Evolutionary conservation across 2,797 vertebrate species (phyloP).

Genomic region (Pseudochromis fuscus): DNA sequence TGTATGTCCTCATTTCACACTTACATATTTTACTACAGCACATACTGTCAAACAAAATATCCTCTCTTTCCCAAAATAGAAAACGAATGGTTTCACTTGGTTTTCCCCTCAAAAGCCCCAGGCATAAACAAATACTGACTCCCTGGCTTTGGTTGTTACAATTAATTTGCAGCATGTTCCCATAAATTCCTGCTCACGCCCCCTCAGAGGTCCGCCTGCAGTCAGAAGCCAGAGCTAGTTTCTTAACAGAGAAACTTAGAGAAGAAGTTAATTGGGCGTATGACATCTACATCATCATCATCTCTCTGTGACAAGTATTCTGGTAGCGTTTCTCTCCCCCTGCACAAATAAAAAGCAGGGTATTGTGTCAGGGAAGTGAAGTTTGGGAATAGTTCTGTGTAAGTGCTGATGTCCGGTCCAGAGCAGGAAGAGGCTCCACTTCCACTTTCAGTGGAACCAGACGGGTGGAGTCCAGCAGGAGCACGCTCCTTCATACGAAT

Average conservation of each 20-base stretch:
- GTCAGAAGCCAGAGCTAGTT: conserved; percentile 11
- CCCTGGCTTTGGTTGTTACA: conserved; percentile 38
- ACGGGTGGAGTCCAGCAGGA: conserved; percentile 48
- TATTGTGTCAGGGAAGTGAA: conserved; percentile 35
- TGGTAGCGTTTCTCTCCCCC: not conserved
- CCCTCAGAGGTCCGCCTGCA: conserved; percentile 30
- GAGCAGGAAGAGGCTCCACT: conserved; percentile 75
- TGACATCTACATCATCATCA: conserved; percentile 17
- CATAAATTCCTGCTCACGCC: conserved; percentile 37
- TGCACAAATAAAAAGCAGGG: not conserved
- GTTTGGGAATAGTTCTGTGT: conserved; percentile 74
- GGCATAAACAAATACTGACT: conserved; percentile 66
- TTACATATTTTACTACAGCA: conserved; percentile 3
- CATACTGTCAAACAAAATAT: conserved; percentile 11
- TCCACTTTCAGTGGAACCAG: conserved; percentile 57
- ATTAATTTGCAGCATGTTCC: conserved; percentile 54
- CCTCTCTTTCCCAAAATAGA: conserved; percentile 56
- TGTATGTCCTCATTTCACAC: not conserved
- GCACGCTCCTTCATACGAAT: conserved; percentile 43
- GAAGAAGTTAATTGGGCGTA: not conserved
- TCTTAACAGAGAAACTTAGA: conserved; percentile 10
- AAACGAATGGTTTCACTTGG: conserved; percentile 37
- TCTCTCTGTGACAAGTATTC: not conserved
- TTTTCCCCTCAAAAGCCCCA: conserved; percentile 36
- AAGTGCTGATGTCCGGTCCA: conserved; percentile 71